Evolutionary conservation across 2,888 invertebrate genomes (phyloP).

Genomic region (Eupelmus urozonus): DNA sequence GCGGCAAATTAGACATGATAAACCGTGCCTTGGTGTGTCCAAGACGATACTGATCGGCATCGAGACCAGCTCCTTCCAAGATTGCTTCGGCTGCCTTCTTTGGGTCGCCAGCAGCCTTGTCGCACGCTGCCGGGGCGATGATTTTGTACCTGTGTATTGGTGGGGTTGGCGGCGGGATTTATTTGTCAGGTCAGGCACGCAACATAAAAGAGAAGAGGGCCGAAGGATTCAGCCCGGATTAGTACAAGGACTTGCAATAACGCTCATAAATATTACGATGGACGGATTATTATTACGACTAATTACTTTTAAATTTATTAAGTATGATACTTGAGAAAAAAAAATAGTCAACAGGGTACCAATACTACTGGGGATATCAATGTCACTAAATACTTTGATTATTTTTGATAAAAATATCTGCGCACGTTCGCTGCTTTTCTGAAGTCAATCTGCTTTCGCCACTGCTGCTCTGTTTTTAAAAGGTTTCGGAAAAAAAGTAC

Average conservation of each 20-base stretch:
- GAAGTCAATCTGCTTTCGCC: background rate
- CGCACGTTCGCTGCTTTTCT: slow-evolving; percentile 17
- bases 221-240: slow-evolving; percentile 48
- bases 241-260: slow-evolving; percentile 37
- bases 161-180: slow-evolving; percentile 25
- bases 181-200: slow-evolving; percentile 50
- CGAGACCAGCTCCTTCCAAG: slow-evolving; percentile 90
- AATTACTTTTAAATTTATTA: slow-evolving; percentile 32
- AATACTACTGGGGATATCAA: slow-evolving; percentile 16
- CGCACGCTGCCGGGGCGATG: slow-evolving; percentile 93
- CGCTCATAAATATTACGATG: slow-evolving; percentile 6
- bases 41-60: slow-evolving; percentile 94
- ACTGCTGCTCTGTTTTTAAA: background rate
- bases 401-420: background rate
- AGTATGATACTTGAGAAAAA: slow-evolving; percentile 7
- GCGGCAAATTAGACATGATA: slow-evolving; percentile 57
- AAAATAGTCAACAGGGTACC: background rate
- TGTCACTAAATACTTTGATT: background rate
- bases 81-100: slow-evolving; percentile 91
- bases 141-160: slow-evolving; percentile 95
- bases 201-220: slow-evolving; percentile 51
- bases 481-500: background rate
- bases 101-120: slow-evolving; percentile 84
- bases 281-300: slow-evolving; percentile 23
- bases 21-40: slow-evolving; percentile 98